A percentile compares a stretch with the other conserved stretches of the same genome.
These are phyloP conservation scores for Trichonephila clavipes DNA, from an alignment of 1,140 invertebrate species.

Conservation along the genomic window DNA sequence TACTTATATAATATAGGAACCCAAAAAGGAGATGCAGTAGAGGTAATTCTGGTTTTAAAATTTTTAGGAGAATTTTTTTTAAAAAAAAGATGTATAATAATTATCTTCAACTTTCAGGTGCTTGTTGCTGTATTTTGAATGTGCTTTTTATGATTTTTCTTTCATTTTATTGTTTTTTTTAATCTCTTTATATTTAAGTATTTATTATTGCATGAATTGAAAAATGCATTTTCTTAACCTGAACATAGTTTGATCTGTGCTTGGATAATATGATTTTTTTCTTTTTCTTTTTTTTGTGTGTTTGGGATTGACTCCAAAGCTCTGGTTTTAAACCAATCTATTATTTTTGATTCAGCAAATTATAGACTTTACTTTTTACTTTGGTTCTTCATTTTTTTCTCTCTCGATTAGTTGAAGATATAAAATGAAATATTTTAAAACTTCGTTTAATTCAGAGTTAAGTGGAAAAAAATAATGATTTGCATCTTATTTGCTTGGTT, in stretches of 20 bases:
- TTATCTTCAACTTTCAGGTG: slow-evolving; percentile 30
- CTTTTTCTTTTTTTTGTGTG: background rate
- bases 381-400: background rate
- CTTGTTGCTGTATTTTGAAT: background rate
- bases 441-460: background rate
- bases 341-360: background rate
- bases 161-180: background rate
- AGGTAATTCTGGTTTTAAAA: too few species aligned
- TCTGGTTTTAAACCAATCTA: too few species aligned
- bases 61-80: too few species aligned
- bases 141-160: background rate
- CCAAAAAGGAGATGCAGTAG: too few species aligned
- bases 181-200: background rate
- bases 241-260: background rate
- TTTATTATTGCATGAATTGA: background rate
- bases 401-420: slow-evolving; percentile 14
- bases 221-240: background rate
- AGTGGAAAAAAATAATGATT: background rate
- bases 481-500: slow-evolving; percentile 61
- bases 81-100: background rate
- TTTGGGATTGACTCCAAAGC: background rate
- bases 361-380: background rate
- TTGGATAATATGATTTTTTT: background rate
- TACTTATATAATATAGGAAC: too few species aligned
- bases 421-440: background rate